Evolutionary conservation across 2,797 vertebrate species (phyloP).

Genomic region (Huso huso): DNA sequence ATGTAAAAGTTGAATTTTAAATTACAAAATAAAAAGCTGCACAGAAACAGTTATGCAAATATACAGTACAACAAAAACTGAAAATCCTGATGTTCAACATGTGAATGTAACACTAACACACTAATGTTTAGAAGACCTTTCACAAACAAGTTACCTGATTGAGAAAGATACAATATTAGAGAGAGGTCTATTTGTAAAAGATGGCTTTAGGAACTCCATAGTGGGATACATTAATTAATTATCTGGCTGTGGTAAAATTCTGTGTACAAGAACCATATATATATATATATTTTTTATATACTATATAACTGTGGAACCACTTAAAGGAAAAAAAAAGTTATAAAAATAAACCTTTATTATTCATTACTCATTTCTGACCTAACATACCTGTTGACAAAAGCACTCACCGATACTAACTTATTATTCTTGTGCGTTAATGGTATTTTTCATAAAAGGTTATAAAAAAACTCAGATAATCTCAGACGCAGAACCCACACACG

Average conservation of each 20-base stretch:
- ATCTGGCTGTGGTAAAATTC: no score
- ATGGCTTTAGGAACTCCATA: slow-evolving; percentile 11
- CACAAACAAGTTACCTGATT: slow-evolving; percentile 14
- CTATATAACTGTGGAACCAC: slow-evolving; percentile 15
- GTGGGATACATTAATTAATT: not conserved
- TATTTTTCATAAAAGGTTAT: slow-evolving; percentile 30
- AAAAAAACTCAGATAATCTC: slow-evolving; percentile 16
- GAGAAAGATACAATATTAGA: slow-evolving; percentile 6
- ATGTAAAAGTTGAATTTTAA: slow-evolving; percentile 61
- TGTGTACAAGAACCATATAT: no score
- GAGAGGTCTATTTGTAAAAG: slow-evolving; percentile 10
- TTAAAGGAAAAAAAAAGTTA: slow-evolving; percentile 31
- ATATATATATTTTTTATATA: no score
- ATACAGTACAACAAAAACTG: slow-evolving; percentile 46
- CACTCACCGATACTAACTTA: slow-evolving; percentile 43
- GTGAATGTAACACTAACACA: slow-evolving; percentile 16
- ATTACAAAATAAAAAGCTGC: slow-evolving; percentile 64
- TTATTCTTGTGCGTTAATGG: slow-evolving; percentile 41
- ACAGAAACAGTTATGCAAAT: slow-evolving; percentile 60
- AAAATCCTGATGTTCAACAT: slow-evolving; percentile 27
- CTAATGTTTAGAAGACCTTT: slow-evolving; percentile 21
- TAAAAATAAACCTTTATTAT: slow-evolving; percentile 52
- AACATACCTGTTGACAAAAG: slow-evolving; percentile 27
- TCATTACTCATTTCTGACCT: slow-evolving; percentile 32
- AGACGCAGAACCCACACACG: slow-evolving; percentile 18